These are phyloP conservation scores for Nothoprocta perdicaria DNA, from an alignment of 2,113 vertebrate species.

Conservation along the genomic window DNA sequence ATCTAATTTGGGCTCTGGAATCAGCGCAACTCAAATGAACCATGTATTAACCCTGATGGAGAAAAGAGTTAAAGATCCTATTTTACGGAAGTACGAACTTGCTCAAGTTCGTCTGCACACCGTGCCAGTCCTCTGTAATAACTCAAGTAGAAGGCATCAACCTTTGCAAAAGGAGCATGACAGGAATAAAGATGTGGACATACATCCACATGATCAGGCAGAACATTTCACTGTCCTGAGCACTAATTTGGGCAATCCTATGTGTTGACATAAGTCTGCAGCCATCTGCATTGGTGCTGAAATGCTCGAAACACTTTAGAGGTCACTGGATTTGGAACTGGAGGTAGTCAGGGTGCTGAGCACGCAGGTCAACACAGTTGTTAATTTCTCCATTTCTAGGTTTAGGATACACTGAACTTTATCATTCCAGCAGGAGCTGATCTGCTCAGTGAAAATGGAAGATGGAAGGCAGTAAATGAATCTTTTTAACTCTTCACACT, in stretches of 20 bases:
- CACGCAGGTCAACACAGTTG: background rate
- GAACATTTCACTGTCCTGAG: background rate
- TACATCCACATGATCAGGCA: background rate
- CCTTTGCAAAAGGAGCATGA: background rate
- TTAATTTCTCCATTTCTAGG: background rate
- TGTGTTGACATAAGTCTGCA: background rate
- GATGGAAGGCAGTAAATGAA: background rate
- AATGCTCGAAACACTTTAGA: background rate
- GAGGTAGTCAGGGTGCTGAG: fast-evolving
- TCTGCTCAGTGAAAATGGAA: background rate
- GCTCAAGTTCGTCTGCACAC: background rate
- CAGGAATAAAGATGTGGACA: background rate
- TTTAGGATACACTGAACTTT: background rate
- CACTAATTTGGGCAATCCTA: background rate
- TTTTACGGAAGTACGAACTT: too few species aligned
- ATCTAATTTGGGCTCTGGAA: background rate
- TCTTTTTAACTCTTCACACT: background rate
- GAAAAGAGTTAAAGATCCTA: background rate
- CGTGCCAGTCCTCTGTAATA: fast-evolving
- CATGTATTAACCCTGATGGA: background rate
- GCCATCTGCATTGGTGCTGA: background rate
- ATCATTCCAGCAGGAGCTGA: background rate
- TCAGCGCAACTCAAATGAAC: background rate
- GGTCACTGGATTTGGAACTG: background rate
- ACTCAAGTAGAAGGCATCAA: background rate